Evolutionary conservation across 2,888 invertebrate species (phyloP).

Genomic region (Drosophila mimetica): DNA sequence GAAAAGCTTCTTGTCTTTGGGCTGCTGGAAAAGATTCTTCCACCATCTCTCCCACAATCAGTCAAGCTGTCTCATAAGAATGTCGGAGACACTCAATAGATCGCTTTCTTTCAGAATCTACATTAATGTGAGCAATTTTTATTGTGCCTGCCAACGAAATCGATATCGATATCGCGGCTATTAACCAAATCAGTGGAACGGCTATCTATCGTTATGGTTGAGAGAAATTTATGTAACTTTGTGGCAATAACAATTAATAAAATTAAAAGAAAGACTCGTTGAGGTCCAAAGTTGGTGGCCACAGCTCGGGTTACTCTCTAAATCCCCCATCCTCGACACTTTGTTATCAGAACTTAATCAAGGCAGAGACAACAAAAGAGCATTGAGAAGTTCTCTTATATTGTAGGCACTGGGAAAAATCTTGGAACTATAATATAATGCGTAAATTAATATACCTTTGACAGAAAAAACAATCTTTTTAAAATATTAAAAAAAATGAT

Average conservation of each 20-base stretch:
- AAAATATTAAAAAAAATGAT: too few relatives aligned
- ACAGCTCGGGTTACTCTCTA: slow-evolving; percentile 62
- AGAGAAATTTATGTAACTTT: slow-evolving; percentile 74
- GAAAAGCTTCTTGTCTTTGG: slow-evolving; percentile 39
- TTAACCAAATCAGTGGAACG: slow-evolving; percentile 76
- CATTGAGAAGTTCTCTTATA: slow-evolving; percentile 34
- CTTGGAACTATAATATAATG: background rate
- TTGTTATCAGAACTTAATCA: slow-evolving; percentile 72
- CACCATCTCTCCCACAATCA: slow-evolving; percentile 37
- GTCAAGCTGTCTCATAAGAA: slow-evolving; percentile 44
- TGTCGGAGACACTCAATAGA: slow-evolving; percentile 37
- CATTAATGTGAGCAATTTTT: slow-evolving; percentile 72
- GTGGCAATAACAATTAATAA: slow-evolving; percentile 82
- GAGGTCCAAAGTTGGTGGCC: slow-evolving; percentile 52
- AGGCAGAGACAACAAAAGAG: slow-evolving; percentile 51
- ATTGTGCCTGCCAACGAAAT: slow-evolving; percentile 67
- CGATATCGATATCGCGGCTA: slow-evolving; percentile 71
- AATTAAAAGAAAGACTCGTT: slow-evolving; percentile 57
- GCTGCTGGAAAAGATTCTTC: slow-evolving; percentile 9
- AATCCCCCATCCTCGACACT: background rate
- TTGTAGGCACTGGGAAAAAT: slow-evolving; percentile 8
- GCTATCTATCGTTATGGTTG: slow-evolving; percentile 47
- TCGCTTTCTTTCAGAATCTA: slow-evolving; percentile 26
- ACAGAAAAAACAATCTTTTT: too few relatives aligned
- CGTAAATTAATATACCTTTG: too few relatives aligned